Evolutionary conservation across 2,113 vertebrate species (phyloP).

Genomic region (Rhinopithecus roxellana): DNA sequence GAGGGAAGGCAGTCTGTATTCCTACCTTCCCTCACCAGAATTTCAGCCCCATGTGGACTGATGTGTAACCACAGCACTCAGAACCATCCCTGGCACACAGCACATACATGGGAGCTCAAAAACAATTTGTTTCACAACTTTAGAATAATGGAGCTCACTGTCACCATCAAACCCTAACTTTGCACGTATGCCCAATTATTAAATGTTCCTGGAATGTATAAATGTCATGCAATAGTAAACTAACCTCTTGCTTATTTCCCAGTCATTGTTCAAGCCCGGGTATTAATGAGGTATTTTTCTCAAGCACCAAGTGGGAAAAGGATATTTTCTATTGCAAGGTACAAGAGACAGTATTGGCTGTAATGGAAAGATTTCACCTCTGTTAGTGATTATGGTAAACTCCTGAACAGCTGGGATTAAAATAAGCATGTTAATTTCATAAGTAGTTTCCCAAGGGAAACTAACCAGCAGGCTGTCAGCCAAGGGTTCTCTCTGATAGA

Average conservation of each 20-base stretch:
- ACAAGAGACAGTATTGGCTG: neutral
- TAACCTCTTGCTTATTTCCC: neutral
- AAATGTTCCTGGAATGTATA: neutral
- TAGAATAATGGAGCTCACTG: neutral
- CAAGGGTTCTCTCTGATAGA: neutral
- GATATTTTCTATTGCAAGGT: neutral
- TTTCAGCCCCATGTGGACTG: neutral
- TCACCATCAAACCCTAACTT: neutral
- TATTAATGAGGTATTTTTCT: neutral
- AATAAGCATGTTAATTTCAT: constrained; percentile 48
- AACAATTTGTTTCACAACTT: neutral
- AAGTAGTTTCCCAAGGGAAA: constrained; percentile 40
- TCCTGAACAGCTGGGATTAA: constrained; percentile 38
- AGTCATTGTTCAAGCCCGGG: neutral
- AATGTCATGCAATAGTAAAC: neutral
- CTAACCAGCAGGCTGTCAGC: constrained; percentile 19
- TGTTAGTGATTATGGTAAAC: neutral
- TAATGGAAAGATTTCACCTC: constrained; percentile 19
- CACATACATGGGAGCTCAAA: neutral
- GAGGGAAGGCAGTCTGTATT: neutral
- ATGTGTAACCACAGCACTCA: neutral
- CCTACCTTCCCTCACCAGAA: neutral
- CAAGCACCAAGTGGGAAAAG: neutral
- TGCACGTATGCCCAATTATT: neutral
- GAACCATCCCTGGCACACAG: neutral